phyloP scores from a whole-genome alignment of 2,888 invertebrate genomes.

The Junonia oenone region DNA sequence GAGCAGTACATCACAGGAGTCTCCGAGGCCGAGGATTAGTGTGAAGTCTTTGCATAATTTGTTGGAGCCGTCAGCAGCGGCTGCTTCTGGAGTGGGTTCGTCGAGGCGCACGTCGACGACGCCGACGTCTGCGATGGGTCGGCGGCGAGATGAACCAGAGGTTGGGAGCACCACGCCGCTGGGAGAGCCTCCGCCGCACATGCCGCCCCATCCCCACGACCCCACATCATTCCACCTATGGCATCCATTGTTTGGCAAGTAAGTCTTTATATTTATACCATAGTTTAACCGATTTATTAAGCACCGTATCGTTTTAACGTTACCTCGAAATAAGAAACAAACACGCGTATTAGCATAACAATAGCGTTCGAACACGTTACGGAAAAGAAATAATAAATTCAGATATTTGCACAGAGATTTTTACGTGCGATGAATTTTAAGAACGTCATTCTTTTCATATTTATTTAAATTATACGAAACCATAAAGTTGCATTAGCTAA shows the following conservation, averaged over 20 bases:
- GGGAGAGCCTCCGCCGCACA: conserved; percentile 63
- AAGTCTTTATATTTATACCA: conserved; percentile 52
- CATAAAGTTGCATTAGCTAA: not conserved
- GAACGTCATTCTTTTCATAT: not conserved
- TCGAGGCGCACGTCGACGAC: conserved; percentile 69
- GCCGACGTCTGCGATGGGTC: conserved; percentile 69
- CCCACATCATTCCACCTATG: conserved; percentile 85
- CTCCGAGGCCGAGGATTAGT: conserved; percentile 80
- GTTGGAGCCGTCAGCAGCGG: conserved; percentile 74
- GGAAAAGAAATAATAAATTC: conserved; percentile 18
- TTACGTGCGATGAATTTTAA: conserved; percentile 13
- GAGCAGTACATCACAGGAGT: conserved; percentile 55
- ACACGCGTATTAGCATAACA: conserved; percentile 21
- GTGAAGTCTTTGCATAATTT: conserved; percentile 82
- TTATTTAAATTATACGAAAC: not conserved
- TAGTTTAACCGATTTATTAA: conserved; percentile 4
- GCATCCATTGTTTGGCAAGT: conserved; percentile 94
- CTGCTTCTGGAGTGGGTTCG: conserved; percentile 67
- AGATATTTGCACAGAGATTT: conserved; percentile 20
- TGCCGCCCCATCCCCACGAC: conserved; percentile 51
- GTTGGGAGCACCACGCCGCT: conserved; percentile 83
- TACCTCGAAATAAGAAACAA: conserved; percentile 12
- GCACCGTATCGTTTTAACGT: not conserved
- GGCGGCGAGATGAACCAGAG: conserved; percentile 77
- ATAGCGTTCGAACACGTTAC: conserved; percentile 13